phyloP scores from a whole-genome alignment of 1,140 invertebrate genomes.

The Mesaphorura yosii region DNA sequence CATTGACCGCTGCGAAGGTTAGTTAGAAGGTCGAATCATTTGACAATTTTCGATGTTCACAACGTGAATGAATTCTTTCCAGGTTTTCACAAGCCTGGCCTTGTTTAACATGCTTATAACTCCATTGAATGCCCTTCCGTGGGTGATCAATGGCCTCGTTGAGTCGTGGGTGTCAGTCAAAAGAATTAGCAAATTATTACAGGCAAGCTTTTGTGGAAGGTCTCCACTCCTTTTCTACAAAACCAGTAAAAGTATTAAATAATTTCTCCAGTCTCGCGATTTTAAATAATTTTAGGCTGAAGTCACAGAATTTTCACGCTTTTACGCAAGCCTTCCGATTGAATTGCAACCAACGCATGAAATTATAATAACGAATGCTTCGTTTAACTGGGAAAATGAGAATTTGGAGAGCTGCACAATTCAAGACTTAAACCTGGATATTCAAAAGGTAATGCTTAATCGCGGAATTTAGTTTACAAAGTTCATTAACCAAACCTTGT shows the following conservation, averaged over 20 bases:
- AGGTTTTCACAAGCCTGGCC: conserved; percentile 86
- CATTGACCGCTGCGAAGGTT: conserved; percentile 72
- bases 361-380: too few relatives aligned
- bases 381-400: too few relatives aligned
- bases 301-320: conserved; percentile 16
- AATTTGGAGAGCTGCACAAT: too few relatives aligned
- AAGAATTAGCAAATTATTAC: conserved; percentile 61
- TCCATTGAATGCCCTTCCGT: conserved; percentile 94
- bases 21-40: conserved; percentile 29
- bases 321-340: conserved; percentile 6
- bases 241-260: too few relatives aligned
- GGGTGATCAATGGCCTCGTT: conserved; percentile 92
- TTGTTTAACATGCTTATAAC: conserved; percentile 91
- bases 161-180: conserved; percentile 84
- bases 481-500: too few relatives aligned
- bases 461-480: too few relatives aligned
- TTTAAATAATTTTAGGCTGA: conserved; percentile 16
- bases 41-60: not conserved
- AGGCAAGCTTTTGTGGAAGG: conserved; percentile 42
- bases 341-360: too few relatives aligned
- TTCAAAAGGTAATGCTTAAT: too few relatives aligned
- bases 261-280: too few relatives aligned
- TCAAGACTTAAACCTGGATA: too few relatives aligned
- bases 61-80: conserved; percentile 14
- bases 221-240: too few relatives aligned